Base-by-base conservation (phyloP, 2,113 vertebrate species). In the Archocentrus centrarchus region DNA sequence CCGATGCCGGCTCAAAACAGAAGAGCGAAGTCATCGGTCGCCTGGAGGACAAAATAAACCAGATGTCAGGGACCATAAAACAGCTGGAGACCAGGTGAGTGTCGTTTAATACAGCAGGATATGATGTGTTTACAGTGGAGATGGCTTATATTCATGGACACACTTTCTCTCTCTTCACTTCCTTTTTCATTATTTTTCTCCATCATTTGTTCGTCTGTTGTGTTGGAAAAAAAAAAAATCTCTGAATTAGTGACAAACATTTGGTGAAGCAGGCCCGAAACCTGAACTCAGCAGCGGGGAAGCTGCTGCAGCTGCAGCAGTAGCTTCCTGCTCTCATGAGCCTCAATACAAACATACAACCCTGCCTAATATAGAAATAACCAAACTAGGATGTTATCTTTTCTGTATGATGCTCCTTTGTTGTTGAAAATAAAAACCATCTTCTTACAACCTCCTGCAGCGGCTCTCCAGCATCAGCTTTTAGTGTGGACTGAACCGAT, bases 251-350 rank as follows among this genome's bases (percentile, higher is more conserved):
- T 93, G 98, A 99, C 95, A 98, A 98, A 95, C 97, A 99, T 96
- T 95, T 98, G 97, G 97, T 97, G 96, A 99, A 99, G 96, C 98
- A 99, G 97, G 98, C 98, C 96, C 97, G 97, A 93, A 97, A 94
- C 95, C 96, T 99, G 95, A 99, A 97, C 92, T 97, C 96, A 4
- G 95, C 96, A 87, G 98, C 98, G 80, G 97, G 96, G 93, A 99
- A 97, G 96, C 94, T 99, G 87, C 97, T 99, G 79, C 97, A 97
- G 91, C 97, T 97, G 89, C 97, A 97, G 87, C 96, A 97, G 92
- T 98, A 93, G 86, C 61, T 73, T 50, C 24, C 17, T 15, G n/a
- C 88, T 55, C 55, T 81, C 84, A 78, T 47, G 22, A 61, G 37
- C 50, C 73, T 47, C 17, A 85, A 76, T 24, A 77, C 35, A 86